Evolutionary conservation across 1,140 invertebrate species (phyloP), one percentile per base, ranked within the genome.

Genomic region (Heliconius hewitsoni): DNA sequence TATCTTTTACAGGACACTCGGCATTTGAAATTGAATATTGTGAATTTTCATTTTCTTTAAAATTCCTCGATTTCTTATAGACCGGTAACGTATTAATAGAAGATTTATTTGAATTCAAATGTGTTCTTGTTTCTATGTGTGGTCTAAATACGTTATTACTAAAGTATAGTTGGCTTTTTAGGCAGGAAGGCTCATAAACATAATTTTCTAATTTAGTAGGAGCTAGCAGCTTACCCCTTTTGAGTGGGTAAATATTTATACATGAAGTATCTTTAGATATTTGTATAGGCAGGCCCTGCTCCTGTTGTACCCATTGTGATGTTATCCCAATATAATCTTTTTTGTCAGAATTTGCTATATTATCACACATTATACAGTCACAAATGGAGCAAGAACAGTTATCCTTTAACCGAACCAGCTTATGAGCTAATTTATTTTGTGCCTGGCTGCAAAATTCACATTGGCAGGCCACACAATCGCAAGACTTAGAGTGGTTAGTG

Each of bases 381-480:
- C 87, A 88, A 73, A 79, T 74, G 13, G 71, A 55, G 72, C 66
- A 79, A n/a, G 77, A 60, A 66, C 84, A 86, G 72, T 57, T 80
- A 46, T 82, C 83, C 66, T 77, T 79, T 79, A 70, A 73, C 18
- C 75, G 39, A 46, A 74, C 81, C 66, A 19, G 46, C 42, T n/a
- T 66, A 19, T 74, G 34, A 66, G 23, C 27, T 66, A 66, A 30
- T 60, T 66, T 30, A 5, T n/a, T 39, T 46, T 72, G 18, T 27
- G 76, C 79, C 46, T 79, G 79, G 27, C 74, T 71, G 50, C 82
- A 84, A 75, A 84, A 71, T 71, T 84, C 60, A 76, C 86, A 86
- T 81, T 90, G 84, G 46, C 84, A 89, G 9, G 84, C 79, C 2
- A 77, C 46, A 79, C 85, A 90, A 81, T 83, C 81, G 79, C 86